Conservation (phyloP, 2,797 vertebrate species). For the Gypaetus barbatus region DNA sequence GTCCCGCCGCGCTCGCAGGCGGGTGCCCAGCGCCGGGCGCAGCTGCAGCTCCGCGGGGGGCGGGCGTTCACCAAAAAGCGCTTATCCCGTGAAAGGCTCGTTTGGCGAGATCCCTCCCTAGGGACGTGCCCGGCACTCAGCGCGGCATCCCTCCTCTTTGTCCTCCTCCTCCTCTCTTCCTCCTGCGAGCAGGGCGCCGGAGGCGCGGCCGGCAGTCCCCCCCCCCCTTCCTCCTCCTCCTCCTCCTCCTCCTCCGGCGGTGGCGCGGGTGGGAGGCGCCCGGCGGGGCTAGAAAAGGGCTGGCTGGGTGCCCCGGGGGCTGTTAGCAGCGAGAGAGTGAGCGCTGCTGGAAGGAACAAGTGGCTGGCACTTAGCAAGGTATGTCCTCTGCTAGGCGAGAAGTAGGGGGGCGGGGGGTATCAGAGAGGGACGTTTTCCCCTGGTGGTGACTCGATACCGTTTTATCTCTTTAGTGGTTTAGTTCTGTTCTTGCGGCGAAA, state of each 20-base stretch:
- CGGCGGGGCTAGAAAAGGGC: background rate
- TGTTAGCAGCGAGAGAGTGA: background rate
- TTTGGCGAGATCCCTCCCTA: background rate
- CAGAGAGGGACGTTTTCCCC: rapidly evolving
- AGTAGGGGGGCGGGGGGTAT: rapidly evolving
- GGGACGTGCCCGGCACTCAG: background rate
- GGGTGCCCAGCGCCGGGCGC: background rate
- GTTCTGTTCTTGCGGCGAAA: background rate
- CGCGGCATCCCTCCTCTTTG: background rate
- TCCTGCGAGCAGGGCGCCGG: background rate
- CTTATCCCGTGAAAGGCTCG: rapidly evolving
- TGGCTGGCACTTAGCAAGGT: rapidly evolving
- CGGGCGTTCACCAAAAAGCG: rapidly evolving
- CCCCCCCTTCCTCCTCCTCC: no score
- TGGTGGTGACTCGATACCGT: rapidly evolving
- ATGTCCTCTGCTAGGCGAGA: background rate
- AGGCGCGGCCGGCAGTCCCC: no score
- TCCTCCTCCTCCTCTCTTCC: no score
- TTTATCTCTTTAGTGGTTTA: background rate
- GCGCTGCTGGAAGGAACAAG: rapidly evolving
- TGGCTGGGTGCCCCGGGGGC: no score
- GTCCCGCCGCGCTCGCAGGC: background rate
- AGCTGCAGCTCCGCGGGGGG: background rate
- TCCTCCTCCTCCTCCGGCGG: no score
- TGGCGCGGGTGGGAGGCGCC: background rate